phyloP scores from a whole-genome alignment of 2,888 invertebrate species.

The Parnassius apollo region DNA sequence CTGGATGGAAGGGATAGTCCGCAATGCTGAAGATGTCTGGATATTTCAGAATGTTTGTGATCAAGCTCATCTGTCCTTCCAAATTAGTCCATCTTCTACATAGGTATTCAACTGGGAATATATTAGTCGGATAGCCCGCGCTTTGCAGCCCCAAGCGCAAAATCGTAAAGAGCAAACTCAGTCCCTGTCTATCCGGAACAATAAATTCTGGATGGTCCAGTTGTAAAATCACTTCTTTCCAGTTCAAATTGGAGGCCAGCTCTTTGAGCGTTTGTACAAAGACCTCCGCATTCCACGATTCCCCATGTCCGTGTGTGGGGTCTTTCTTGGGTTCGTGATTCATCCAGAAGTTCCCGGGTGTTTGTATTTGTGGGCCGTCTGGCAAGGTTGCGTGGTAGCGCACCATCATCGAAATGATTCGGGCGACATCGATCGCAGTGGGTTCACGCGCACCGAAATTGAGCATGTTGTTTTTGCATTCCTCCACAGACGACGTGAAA shows the following conservation, averaged over 20 bases:
- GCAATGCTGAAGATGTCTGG: slow-evolving; percentile 97
- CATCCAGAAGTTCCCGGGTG: slow-evolving; percentile 85
- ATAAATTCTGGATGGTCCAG: slow-evolving; percentile 95
- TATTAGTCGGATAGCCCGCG: slow-evolving; percentile 85
- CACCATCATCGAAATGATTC: slow-evolving; percentile 92
- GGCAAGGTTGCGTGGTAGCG: slow-evolving; percentile 85
- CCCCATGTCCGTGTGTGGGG: slow-evolving; percentile 61
- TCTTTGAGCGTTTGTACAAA: slow-evolving; percentile 96
- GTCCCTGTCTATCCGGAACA: slow-evolving; percentile 92
- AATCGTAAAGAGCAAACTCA: slow-evolving; percentile 91
- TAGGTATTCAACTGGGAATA: slow-evolving; percentile 93
- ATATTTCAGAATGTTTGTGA: slow-evolving; percentile 92
- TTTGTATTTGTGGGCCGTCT: slow-evolving; percentile 86
- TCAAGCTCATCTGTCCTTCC: slow-evolving; percentile 94
- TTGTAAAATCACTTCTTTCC: slow-evolving; percentile 96
- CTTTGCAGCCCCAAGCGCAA: slow-evolving; percentile 90
- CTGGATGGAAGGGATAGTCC: slow-evolving; percentile 93
- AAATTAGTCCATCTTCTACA: slow-evolving; percentile 96
- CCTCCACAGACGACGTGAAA: slow-evolving; percentile 92
- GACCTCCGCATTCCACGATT: slow-evolving; percentile 95
- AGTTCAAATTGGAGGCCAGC: slow-evolving; percentile 90
- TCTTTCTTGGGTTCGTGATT: slow-evolving; percentile 81
- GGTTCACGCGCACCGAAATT: slow-evolving; percentile 92
- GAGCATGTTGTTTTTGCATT: slow-evolving; percentile 91
- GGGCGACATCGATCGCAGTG: slow-evolving; percentile 90